Conservation (phyloP, 1,140 invertebrate species). For the Periplaneta americana region DNA sequence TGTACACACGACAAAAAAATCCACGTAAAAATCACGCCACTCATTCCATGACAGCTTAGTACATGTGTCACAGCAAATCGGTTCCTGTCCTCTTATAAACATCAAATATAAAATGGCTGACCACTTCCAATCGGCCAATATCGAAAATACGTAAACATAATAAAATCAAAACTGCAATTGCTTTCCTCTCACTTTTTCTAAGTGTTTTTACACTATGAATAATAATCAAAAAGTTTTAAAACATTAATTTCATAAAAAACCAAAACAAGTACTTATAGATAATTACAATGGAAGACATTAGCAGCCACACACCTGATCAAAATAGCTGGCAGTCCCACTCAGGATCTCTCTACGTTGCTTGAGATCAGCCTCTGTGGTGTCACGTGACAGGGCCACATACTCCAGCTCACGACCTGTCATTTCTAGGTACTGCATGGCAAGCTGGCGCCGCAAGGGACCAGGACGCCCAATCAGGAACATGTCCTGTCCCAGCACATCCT, state of each 20-base stretch:
- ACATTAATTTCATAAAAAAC: no score
- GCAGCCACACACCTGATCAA: constrained; percentile 70
- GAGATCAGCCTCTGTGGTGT: constrained; percentile 94
- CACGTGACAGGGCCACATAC: constrained; percentile 88
- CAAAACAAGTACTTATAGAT: not conserved
- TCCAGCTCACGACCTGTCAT: constrained; percentile 85
- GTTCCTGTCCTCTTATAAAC: no score
- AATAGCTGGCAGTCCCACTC: constrained; percentile 80
- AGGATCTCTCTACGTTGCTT: constrained; percentile 93
- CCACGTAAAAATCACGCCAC: no score
- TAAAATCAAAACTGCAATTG: no score
- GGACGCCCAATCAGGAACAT: constrained; percentile 92
- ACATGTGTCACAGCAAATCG: no score
- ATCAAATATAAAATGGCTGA: no score
- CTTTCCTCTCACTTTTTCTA: no score
- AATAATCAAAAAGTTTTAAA: no score
- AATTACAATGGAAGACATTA: not conserved
- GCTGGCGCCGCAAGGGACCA: constrained; percentile 66
- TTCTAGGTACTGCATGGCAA: constrained; percentile 85
- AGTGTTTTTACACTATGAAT: not conserved
- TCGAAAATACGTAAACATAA: no score
- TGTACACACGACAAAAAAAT: no score
- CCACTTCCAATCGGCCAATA: no score
- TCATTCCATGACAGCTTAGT: no score
- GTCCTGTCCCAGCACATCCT: constrained; percentile 88